Percentiles rank a stretch among this genome's conserved stretches.
These are phyloP conservation scores for Encarsia formosa DNA, from an alignment of 2,888 invertebrate genomes.

Conservation along the genomic window DNA sequence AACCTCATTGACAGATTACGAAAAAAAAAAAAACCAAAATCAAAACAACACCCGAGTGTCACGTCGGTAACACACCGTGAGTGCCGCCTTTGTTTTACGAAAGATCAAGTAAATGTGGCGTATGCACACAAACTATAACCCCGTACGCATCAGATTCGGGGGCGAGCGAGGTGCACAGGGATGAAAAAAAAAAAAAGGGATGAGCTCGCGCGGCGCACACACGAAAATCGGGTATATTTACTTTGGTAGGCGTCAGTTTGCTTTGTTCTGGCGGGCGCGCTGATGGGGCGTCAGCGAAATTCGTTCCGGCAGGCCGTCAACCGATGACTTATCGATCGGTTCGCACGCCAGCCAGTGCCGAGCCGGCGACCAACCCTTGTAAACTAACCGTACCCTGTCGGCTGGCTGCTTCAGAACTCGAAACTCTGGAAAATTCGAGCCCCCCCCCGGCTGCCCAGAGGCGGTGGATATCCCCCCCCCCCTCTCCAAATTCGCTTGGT, in stretches of 20 bases:
- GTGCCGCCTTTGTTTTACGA: too few species aligned
- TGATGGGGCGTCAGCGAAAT: constrained; percentile 30
- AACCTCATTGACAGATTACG: too few species aligned
- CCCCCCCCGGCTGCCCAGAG: constrained; percentile 30
- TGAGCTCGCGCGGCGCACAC: constrained; percentile 4
- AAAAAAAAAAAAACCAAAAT: too few species aligned
- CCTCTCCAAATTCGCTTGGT: constrained; percentile 50
- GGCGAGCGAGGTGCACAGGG: neutral
- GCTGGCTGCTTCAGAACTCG: constrained; percentile 30
- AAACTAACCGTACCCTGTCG: constrained; percentile 25
- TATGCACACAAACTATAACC: neutral
- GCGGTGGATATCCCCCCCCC: constrained; percentile 32
- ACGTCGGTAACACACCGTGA: too few species aligned
- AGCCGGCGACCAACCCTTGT: neutral
- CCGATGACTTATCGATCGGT: constrained; percentile 41
- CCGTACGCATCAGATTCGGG: neutral
- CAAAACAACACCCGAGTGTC: too few species aligned
- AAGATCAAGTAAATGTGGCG: too few species aligned
- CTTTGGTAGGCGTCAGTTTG: constrained; percentile 17
- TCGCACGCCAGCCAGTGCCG: neutral
- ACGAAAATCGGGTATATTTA: constrained; percentile 24
- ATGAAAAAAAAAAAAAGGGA: constrained; percentile 10
- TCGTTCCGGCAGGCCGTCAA: constrained; percentile 33
- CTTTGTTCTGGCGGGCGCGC: constrained; percentile 30
- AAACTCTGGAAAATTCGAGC: constrained; percentile 38